Percentiles rank a stretch among this genome's conserved stretches.
Evolutionary conservation across 2,113 vertebrate species (phyloP).

Genomic region (Siniperca chuatsi): DNA sequence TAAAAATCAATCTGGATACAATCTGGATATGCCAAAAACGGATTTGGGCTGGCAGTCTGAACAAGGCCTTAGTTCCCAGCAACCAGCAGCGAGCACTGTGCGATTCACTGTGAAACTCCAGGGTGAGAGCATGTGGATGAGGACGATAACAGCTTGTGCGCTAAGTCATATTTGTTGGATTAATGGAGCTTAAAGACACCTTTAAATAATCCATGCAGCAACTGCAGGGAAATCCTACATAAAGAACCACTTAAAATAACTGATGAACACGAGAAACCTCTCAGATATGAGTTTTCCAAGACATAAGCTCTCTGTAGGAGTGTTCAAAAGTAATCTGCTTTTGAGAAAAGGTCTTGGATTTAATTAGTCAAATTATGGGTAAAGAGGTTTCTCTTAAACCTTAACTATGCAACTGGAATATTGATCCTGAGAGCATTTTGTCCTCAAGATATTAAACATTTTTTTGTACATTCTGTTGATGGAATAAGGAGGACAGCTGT

Average conservation of each 20-base stretch:
- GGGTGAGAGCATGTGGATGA: background rate
- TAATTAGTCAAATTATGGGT: background rate
- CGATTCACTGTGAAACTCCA: background rate
- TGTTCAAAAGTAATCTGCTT: conserved; percentile 5
- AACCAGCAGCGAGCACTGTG: background rate
- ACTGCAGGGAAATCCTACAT: background rate
- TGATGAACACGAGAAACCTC: background rate
- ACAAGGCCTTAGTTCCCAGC: background rate
- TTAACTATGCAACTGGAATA: background rate
- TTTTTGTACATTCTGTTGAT: background rate
- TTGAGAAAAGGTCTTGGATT: background rate
- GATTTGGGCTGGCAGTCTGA: no score
- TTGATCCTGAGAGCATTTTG: no score
- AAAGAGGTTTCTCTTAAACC: background rate
- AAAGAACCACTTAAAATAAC: conserved; percentile 2
- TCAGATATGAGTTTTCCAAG: background rate
- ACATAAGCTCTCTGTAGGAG: background rate
- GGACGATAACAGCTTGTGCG: background rate
- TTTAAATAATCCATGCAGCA: background rate
- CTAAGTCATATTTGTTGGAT: conserved; percentile 14
- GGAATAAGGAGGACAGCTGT: background rate
- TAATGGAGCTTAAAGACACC: conserved; percentile 16
- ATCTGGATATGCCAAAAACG: no score
- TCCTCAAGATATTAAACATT: background rate
- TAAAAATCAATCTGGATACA: no score